Evolutionary conservation across 1,140 invertebrate species (phyloP), one percentile per base, ranked within the genome.

Genomic region (Cyclargus thomasi): DNA sequence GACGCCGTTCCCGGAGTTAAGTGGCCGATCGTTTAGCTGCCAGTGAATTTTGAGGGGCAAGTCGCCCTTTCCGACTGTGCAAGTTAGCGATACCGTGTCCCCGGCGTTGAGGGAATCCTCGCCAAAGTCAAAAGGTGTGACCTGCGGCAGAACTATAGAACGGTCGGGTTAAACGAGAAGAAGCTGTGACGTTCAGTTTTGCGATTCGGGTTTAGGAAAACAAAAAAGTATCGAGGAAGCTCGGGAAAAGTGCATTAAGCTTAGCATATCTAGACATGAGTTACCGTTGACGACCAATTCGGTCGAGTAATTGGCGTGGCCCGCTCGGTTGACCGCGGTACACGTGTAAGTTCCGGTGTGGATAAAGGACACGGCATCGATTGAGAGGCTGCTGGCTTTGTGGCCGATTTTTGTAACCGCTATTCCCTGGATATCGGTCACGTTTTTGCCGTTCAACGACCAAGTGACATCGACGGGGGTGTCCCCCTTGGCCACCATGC

Each of bases 301-400:
- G 20, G 94, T 90, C 17, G 92, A 93, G 78, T 93, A 92, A 81
- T 93, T 94, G 1, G 92, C 91, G 69, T 90, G 91, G 53, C 94
- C 94, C 6, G 94, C 95, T 65, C 86, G 82, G 85, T 95, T 95
- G 53, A 81, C 91, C 22, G 92, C 94, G 64, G 91, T 91, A 82
- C 95, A 97, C 14, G 95, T 96, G 80, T 96, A 96, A 65, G 93
- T 91, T 64, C 94, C 94, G 21, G 92, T 93, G 83, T 96, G 94
- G 72, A 92, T 91, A 5, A 93, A 92, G 29, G 92, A 92, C 8
- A 96, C 94, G 2, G 93, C 91, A 73, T 95, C 94, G 75, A 96
- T 95, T 70, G 93, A 94, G 63, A 96, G 86, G 70, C 94, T 93
- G 84, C 93, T 95, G 3, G 93, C 85, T 92, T 92, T 92, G 35